A percentile compares a stretch with the other conserved stretches of the same genome.
Evolutionary conservation across 2,113 vertebrate species (phyloP).

Genomic region (Emberiza fucata): DNA sequence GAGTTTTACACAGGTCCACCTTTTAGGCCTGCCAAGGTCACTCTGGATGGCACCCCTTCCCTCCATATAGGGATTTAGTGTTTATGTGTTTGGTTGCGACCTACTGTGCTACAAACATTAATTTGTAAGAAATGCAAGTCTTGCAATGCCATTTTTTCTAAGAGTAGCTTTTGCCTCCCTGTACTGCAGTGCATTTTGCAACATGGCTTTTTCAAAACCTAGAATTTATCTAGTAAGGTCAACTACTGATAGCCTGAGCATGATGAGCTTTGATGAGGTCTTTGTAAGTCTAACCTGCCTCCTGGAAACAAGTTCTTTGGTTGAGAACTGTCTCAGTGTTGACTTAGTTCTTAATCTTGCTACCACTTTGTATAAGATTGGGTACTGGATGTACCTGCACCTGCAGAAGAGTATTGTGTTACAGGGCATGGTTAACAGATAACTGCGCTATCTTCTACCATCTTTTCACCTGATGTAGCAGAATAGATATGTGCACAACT

Average conservation of each 20-base stretch:
- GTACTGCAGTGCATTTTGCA: not conserved
- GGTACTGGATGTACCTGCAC: not conserved
- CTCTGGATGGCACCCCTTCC: not conserved
- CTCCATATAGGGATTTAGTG: not conserved
- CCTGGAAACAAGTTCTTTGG: not conserved
- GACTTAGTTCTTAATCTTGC: not conserved
- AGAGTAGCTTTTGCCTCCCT: not conserved
- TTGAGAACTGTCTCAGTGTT: not conserved
- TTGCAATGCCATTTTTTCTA: not conserved
- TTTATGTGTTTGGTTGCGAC: not conserved
- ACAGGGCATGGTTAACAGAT: not conserved
- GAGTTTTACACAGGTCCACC: not conserved
- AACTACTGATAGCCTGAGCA: not conserved
- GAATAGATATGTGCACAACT: not conserved
- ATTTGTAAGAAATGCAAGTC: not conserved
- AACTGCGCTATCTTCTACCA: not conserved
- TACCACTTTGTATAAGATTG: not conserved
- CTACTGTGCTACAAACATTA: not conserved
- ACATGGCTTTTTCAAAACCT: not conserved
- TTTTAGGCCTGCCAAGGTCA: not conserved
- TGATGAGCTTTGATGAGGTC: not conserved
- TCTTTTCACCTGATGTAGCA: not conserved
- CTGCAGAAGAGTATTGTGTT: not conserved
- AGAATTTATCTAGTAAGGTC: not conserved
- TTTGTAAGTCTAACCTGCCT: not conserved